Base-by-base conservation (phyloP, 2,888 invertebrate genomes). In the Arrhopalites spinosus region DNA sequence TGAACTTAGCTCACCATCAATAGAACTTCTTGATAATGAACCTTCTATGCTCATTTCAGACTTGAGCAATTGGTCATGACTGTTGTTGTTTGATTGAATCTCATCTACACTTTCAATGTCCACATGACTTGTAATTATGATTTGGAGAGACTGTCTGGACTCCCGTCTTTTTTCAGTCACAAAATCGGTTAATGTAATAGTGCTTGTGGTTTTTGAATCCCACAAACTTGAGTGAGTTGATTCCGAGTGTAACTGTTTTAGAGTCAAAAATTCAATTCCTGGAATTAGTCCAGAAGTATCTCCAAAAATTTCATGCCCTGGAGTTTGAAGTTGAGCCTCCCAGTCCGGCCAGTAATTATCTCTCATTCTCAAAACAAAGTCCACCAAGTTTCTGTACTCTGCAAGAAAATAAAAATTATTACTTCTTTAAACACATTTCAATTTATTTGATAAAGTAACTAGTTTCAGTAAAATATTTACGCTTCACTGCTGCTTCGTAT, bases 271-370 rank as follows among this genome's bases (percentile, higher is more conserved):
- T 30, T 73, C 75, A 13, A 64, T 43, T 69, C 63, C 68, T 25
- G 68, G 71, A 47, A n/a, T 47, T 17, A 50, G 5, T 43, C 5
- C 23, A 59, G 2, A 25, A 13, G 2, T 23, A n/a, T n/a, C n/a
- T n/a, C 17, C 27, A 23, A 59, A 43, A 11, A 29, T 67, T 70
- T 73, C 67, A 25, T 74, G 29, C 47, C 75, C 56, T 63, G 63
- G 61, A 53, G 78, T 20, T 71, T 75, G 73, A 17, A 61, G 72
- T 7, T 59, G 20, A 3, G 78, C 72, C 29, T 78, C 74, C 82
- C 82, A 82, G 66, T 82, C 82, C 8, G 81, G 79, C 81, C 81
- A 82, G 50, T 47, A 81, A 11, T 74, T 78, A 20, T 79, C 78
- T 25, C 77, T 76, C 81, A 82, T 81, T 64, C 82, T 61, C 2